These are phyloP conservation scores for Pyrgilauda ruficollis DNA, from an alignment of 2,113 vertebrate genomes.

Conservation along the genomic window DNA sequence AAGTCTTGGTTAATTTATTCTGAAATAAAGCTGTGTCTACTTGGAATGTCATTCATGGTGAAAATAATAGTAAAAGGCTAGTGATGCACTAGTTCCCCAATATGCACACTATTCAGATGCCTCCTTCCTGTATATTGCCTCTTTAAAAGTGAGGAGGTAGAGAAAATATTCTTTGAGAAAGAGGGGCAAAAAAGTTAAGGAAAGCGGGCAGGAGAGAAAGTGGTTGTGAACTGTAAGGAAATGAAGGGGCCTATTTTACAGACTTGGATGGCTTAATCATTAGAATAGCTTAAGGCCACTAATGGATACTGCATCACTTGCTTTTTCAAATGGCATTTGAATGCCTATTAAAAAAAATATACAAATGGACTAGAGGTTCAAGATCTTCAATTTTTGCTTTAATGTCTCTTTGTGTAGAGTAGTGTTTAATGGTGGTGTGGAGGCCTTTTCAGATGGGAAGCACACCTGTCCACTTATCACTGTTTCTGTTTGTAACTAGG, in stretches of 20 bases:
- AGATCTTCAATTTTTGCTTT: not conserved
- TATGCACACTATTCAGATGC: not conserved
- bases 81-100: not conserved
- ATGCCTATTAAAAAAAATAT: not conserved
- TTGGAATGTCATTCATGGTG: not conserved
- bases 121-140: not conserved
- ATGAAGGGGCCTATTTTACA: not conserved
- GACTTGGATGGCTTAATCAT: not conserved
- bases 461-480: not conserved
- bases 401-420: not conserved
- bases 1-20: not conserved
- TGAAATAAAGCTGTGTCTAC: not conserved
- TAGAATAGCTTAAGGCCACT: not conserved
- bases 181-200: not conserved
- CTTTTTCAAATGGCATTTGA: not conserved
- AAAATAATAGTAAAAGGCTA: not conserved
- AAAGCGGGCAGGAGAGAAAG: not conserved
- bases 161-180: not conserved
- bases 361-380: not conserved
- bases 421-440: not conserved
- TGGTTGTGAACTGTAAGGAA: not conserved
- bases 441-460: not conserved
- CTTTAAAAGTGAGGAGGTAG: not conserved
- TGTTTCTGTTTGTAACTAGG: not conserved
- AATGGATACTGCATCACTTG: not conserved